A percentile compares a stretch with the other conserved stretches of the same genome.
Evolutionary conservation across 2,797 vertebrate species (phyloP).

Genomic region (Phylloscopus collybita): DNA sequence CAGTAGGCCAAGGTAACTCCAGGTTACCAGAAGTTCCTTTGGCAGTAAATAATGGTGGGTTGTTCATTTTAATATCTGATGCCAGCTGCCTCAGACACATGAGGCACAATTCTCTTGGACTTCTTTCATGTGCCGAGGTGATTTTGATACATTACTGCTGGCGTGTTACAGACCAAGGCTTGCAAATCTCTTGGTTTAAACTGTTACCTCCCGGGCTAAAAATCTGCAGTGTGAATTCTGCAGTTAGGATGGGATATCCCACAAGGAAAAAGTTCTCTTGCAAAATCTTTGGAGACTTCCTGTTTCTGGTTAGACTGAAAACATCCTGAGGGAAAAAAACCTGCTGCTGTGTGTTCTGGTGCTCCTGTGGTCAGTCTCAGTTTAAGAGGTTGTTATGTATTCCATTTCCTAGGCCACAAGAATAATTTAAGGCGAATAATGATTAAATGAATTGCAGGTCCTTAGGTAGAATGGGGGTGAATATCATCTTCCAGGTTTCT

Average conservation of each 20-base stretch:
- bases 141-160: background rate
- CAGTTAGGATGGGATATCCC: constrained; percentile 5
- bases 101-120: background rate
- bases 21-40: background rate
- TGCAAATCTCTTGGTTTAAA: background rate
- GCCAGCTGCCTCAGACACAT: background rate
- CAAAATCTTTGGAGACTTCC: constrained; percentile 14
- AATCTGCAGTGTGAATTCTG: background rate
- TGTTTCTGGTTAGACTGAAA: constrained; percentile 57
- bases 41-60: background rate
- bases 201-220: background rate
- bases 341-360: constrained; percentile 37
- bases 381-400: constrained; percentile 15
- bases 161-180: background rate
- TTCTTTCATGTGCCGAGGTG: background rate
- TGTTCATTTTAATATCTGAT: background rate
- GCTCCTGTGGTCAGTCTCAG: constrained; percentile 44
- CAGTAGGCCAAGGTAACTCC: background rate
- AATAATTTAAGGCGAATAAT: background rate
- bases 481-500: background rate
- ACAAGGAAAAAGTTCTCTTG: constrained; percentile 1
- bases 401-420: background rate
- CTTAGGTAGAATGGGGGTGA: background rate
- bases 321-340: constrained; percentile 45
- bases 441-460: background rate